Percentiles rank a stretch among this genome's conserved stretches.
Evolutionary conservation across 2,888 invertebrate species (phyloP).

Genomic region (Harpalus rufipes): DNA sequence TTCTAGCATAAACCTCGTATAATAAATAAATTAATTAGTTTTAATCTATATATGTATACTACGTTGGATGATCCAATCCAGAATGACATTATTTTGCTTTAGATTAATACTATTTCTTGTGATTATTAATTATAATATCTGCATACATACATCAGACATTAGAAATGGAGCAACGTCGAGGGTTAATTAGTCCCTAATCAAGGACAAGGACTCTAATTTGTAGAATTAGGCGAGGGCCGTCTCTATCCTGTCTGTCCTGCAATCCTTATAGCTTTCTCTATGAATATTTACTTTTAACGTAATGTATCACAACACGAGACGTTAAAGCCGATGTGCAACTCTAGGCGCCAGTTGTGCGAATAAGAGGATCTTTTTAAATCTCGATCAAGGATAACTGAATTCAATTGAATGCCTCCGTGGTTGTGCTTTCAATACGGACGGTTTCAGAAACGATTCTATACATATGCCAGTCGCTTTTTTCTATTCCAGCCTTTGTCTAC

Average conservation of each 20-base stretch:
- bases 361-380: slow-evolving; percentile 28
- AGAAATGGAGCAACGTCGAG: slow-evolving; percentile 9
- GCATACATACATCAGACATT: slow-evolving; percentile 25
- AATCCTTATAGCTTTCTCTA: not conserved
- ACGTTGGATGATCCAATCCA: too few relatives aligned
- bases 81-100: too few relatives aligned
- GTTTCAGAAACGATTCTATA: not conserved
- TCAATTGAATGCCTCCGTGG: not conserved
- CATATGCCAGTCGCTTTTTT: slow-evolving; percentile 13
- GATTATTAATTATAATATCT: slow-evolving; percentile 38
- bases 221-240: not conserved
- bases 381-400: not conserved
- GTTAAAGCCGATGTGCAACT: not conserved
- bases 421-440: not conserved
- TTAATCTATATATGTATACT: too few relatives aligned
- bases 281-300: too few relatives aligned
- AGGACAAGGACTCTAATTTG: slow-evolving; percentile 35
- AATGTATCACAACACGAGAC: not conserved
- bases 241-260: not conserved
- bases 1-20: too few relatives aligned
- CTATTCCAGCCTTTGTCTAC: not conserved
- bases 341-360: not conserved
- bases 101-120: slow-evolving; percentile 11
- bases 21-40: too few relatives aligned
- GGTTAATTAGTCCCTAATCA: slow-evolving; percentile 38